Conservation (phyloP, 35 echinoderm and acorn worm genomes). For the Amphiura filiformis region DNA sequence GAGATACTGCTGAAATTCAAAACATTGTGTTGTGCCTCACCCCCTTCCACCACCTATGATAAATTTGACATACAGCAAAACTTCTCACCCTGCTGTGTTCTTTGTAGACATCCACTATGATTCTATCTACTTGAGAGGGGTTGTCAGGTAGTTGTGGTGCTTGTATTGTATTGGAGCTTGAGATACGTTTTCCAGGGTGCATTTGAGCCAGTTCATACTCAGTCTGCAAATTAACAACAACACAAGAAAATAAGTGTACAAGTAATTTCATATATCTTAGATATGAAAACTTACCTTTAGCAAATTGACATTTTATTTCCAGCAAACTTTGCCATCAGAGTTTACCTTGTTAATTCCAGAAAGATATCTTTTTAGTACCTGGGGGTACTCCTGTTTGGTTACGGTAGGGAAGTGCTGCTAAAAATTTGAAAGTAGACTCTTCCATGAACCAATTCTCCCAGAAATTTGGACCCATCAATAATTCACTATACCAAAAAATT, state of each 20-base stretch:
- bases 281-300: neutral
- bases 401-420: no score
- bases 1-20: no score
- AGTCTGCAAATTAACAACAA: constrained; percentile 38
- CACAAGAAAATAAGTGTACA: neutral
- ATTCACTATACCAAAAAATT: no score
- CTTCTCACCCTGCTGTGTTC: constrained; percentile 72
- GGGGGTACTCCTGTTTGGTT: no score
- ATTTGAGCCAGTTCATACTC: constrained; percentile 58
- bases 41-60: no score
- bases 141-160: constrained; percentile 64
- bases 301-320: neutral
- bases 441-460: no score
- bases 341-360: neutral
- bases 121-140: constrained; percentile 55
- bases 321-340: neutral
- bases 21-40: no score
- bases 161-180: constrained; percentile 72
- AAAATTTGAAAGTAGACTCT: no score
- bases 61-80: no score
- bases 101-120: constrained; percentile 71
- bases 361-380: no score
- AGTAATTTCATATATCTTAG: neutral
- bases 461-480: no score
- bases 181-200: constrained; percentile 71